Conservation (phyloP, 2,797 vertebrate species). For the Rhinophrynus dorsalis region DNA sequence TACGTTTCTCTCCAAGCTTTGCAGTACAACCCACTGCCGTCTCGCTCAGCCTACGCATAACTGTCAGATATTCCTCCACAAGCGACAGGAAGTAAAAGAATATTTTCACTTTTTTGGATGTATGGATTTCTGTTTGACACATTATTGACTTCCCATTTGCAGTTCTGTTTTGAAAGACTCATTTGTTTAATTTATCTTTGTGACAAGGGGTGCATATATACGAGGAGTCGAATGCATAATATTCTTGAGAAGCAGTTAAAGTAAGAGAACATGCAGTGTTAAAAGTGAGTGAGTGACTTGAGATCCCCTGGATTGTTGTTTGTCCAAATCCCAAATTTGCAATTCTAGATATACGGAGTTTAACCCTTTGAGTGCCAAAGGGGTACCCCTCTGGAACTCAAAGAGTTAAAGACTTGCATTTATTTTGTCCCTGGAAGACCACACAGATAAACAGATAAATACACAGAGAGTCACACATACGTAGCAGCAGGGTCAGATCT, state of each 20-base stretch:
- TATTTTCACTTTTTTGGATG: background rate
- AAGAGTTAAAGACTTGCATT: constrained; percentile 38
- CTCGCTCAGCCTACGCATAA: background rate
- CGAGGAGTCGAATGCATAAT: constrained; percentile 9
- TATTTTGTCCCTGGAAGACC: constrained; percentile 14
- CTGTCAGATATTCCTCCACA: background rate
- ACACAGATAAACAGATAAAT: background rate
- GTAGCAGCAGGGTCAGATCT: no score
- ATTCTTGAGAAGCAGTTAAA: no score
- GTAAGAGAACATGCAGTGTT: constrained; percentile 28
- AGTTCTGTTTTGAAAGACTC: no score
- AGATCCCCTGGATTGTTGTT: no score
- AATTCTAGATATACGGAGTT: constrained; percentile 26
- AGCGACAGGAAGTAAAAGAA: background rate
- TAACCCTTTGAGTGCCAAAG: no score
- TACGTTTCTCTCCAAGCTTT: no score
- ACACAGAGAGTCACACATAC: background rate
- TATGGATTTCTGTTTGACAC: no score
- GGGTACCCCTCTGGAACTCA: no score
- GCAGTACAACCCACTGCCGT: background rate
- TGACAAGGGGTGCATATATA: background rate
- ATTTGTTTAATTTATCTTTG: no score
- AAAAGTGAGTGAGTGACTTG: no score
- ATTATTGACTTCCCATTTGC: no score
- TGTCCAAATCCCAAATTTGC: background rate